phyloP scores from a whole-genome alignment of 1,140 invertebrate species.

The Papilio dardanus region DNA sequence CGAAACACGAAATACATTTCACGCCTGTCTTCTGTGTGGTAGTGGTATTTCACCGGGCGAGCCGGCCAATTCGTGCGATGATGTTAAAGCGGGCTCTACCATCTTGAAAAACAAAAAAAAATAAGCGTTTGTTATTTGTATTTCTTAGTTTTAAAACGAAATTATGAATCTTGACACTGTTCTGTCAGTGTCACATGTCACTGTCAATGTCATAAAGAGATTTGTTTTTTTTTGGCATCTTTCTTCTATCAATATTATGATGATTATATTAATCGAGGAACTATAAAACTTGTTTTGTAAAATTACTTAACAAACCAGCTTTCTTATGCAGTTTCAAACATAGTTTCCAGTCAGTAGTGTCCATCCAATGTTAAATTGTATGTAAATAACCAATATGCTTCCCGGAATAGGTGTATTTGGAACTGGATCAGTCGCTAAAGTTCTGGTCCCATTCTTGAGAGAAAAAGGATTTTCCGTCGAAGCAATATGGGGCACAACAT shows the following conservation, averaged over 20 bases:
- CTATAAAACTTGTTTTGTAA: neutral
- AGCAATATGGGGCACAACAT: slow-evolving; percentile 94
- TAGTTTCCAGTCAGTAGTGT: neutral
- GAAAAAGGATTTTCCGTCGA: slow-evolving; percentile 96
- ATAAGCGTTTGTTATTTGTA: too few species aligned
- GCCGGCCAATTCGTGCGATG: too few species aligned
- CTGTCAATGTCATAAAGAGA: neutral
- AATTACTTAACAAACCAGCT: neutral
- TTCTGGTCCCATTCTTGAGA: slow-evolving; percentile 94
- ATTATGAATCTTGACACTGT: neutral
- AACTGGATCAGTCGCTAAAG: slow-evolving; percentile 92
- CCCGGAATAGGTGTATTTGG: slow-evolving; percentile 98
- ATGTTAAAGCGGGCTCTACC: too few species aligned
- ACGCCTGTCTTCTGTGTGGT: too few species aligned
- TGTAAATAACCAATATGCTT: slow-evolving; percentile 63
- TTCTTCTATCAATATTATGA: neutral
- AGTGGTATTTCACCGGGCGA: too few species aligned
- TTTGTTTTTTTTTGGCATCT: neutral
- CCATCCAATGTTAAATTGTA: neutral
- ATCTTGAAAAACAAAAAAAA: too few species aligned
- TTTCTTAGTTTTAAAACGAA: neutral
- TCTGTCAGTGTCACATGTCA: neutral
- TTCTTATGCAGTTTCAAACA: neutral
- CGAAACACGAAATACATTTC: too few species aligned
- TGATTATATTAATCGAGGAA: neutral